These are phyloP conservation scores for Geotrypetes seraphini DNA, from an alignment of 2,797 vertebrate species.

Conservation along the genomic window DNA sequence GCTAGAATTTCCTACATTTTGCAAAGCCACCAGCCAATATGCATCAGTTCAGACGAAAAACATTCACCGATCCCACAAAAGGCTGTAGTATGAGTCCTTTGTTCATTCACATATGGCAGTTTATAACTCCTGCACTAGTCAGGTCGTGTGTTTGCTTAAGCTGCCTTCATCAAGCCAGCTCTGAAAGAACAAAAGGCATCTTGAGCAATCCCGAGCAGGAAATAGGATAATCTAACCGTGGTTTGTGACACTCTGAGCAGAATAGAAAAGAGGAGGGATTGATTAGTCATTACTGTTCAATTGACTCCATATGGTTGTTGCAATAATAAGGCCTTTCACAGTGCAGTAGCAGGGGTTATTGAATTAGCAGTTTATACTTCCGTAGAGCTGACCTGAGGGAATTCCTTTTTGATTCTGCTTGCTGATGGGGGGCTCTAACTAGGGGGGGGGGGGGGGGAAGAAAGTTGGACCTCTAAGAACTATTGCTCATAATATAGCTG, in stretches of 20 bases:
- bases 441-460: conserved; percentile 33
- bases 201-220: conserved; percentile 73
- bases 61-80: conserved; percentile 85
- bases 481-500: too few relatives aligned
- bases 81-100: conserved; percentile 69
- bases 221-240: conserved; percentile 73
- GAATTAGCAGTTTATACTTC: conserved; percentile 72
- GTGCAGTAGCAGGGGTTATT: conserved; percentile 65
- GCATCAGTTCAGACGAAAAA: conserved; percentile 83
- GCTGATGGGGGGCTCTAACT: conserved; percentile 40
- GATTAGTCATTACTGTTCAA: conserved; percentile 68
- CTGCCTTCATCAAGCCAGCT: conserved; percentile 61
- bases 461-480: conserved; percentile 19
- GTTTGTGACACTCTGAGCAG: conserved; percentile 73
- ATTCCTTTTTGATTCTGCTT: conserved; percentile 57
- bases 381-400: conserved; percentile 63
- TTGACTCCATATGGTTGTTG: conserved; percentile 66
- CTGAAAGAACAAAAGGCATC: conserved; percentile 73
- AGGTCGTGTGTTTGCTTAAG: conserved; percentile 72
- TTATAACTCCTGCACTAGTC: conserved; percentile 61
- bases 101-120: conserved; percentile 80
- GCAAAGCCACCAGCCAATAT: conserved; percentile 78
- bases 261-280: conserved; percentile 65
- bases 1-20: conserved; percentile 80
- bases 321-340: conserved; percentile 62